Conservation (phyloP, 2,888 invertebrate species). For the Ashinkailepas kermadecensis region DNA sequence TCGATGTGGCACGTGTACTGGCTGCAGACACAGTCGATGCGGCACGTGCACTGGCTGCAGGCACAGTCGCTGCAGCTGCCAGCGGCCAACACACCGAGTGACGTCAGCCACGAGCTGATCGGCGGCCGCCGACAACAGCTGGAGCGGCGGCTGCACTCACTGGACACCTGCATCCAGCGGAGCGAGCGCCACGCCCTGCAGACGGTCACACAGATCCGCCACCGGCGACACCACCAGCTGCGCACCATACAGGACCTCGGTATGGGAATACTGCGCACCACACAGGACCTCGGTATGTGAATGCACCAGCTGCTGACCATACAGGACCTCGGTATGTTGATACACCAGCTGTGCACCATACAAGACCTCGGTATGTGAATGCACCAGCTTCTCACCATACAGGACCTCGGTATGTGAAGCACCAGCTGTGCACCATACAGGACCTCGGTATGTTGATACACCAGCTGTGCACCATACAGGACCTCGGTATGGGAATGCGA, state of each 20-base stretch:
- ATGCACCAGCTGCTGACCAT: neutral
- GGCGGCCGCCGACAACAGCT: neutral
- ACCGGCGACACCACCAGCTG: neutral
- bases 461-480: too few relatives aligned
- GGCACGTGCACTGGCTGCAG: neutral
- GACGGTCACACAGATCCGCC: slow-evolving; percentile 6
- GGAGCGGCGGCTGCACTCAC: neutral
- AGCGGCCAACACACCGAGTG: neutral
- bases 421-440: too few relatives aligned
- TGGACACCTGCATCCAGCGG: neutral
- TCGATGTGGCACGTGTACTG: too few relatives aligned
- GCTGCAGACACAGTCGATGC: too few relatives aligned
- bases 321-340: neutral
- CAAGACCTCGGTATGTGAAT: too few relatives aligned
- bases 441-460: too few relatives aligned
- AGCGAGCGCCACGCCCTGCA: neutral
- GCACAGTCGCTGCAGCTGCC: neutral
- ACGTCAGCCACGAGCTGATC: neutral
- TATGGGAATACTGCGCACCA: neutral
- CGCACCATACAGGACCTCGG: slow-evolving; percentile 6
- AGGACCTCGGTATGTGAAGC: too few relatives aligned
- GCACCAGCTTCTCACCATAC: too few relatives aligned
- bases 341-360: too few relatives aligned
- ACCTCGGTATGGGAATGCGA: too few relatives aligned
- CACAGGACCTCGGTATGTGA: neutral